Evolutionary conservation across 2,888 invertebrate species (phyloP).

Genomic region (Platycheirus rosarum): DNA sequence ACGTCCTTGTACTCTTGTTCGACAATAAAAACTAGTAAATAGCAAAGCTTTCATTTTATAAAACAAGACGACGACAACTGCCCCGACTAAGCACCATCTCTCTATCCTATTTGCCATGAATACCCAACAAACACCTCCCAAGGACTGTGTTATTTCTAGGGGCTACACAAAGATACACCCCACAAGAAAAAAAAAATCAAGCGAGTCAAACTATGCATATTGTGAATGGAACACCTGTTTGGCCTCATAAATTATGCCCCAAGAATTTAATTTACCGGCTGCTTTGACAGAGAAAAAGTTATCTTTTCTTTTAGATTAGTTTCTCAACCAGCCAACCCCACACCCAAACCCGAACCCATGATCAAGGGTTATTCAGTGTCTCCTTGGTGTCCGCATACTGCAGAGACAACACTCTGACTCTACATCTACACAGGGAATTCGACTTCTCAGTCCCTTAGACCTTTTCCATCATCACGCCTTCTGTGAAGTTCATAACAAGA

Average conservation of each 20-base stretch:
- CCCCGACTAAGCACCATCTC: constrained; percentile 49
- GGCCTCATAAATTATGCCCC: constrained; percentile 79
- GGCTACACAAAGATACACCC: neutral
- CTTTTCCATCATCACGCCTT: constrained; percentile 60
- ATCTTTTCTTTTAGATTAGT: constrained; percentile 74
- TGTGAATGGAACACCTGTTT: constrained; percentile 78
- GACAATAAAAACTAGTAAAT: constrained; percentile 49
- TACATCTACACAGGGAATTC: constrained; percentile 4
- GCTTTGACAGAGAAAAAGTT: constrained; percentile 74
- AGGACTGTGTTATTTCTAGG: neutral
- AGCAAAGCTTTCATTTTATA: constrained; percentile 61
- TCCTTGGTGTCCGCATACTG: constrained; percentile 53
- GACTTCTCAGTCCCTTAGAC: constrained; percentile 23
- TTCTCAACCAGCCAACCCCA: constrained; percentile 46
- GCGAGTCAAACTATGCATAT: constrained; percentile 51
- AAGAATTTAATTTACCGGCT: constrained; percentile 77
- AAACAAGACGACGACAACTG: constrained; percentile 58
- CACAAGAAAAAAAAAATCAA: constrained; percentile 23
- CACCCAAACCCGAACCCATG: neutral
- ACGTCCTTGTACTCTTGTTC: neutral
- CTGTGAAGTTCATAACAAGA: constrained; percentile 72
- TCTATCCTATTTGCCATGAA: neutral
- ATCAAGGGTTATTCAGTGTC: constrained; percentile 40
- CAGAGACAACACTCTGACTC: constrained; percentile 50
- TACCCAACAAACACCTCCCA: constrained; percentile 39